Evolutionary conservation across 2,888 invertebrate species (phyloP).

Genomic region (Perizoma affinitatum): DNA sequence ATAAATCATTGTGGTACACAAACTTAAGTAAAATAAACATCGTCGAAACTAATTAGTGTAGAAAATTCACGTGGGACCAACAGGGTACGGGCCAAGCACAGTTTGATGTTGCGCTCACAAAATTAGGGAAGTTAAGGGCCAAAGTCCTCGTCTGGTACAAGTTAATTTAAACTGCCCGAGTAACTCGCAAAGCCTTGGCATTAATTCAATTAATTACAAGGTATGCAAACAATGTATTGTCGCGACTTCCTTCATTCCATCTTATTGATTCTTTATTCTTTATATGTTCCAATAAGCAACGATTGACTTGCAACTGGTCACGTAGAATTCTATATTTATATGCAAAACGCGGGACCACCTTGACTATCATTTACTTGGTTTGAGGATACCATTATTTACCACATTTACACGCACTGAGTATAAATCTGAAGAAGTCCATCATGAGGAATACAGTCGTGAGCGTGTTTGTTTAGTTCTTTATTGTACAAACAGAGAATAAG

Average conservation of each 20-base stretch:
- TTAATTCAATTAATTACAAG: conserved; percentile 78
- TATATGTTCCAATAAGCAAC: too few relatives aligned
- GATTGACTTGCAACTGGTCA: too few relatives aligned
- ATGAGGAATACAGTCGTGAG: too few relatives aligned
- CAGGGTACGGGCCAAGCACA: conserved; percentile 78
- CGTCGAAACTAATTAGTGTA: conserved; percentile 79
- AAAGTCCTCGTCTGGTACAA: conserved; percentile 76
- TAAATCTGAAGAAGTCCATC: too few relatives aligned
- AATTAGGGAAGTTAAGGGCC: conserved; percentile 82
- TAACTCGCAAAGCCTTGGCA: conserved; percentile 78
- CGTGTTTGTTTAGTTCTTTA: too few relatives aligned
- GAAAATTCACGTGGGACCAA: conserved; percentile 81
- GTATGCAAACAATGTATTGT: conserved; percentile 68
- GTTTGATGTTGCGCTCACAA: conserved; percentile 82
- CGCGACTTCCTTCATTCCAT: conserved; percentile 43
- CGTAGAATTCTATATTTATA: too few relatives aligned
- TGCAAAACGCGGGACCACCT: too few relatives aligned
- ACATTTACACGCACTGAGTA: too few relatives aligned
- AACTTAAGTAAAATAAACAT: conserved; percentile 81
- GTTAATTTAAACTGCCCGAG: conserved; percentile 82
- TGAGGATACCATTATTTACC: too few relatives aligned
- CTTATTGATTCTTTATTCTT: conserved; percentile 15
- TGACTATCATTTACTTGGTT: too few relatives aligned
- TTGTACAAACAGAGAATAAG: too few relatives aligned
- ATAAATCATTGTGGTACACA: conserved; percentile 75